Base-by-base conservation (phyloP, 2,797 vertebrate species). In the Lepus oiostolus region DNA sequence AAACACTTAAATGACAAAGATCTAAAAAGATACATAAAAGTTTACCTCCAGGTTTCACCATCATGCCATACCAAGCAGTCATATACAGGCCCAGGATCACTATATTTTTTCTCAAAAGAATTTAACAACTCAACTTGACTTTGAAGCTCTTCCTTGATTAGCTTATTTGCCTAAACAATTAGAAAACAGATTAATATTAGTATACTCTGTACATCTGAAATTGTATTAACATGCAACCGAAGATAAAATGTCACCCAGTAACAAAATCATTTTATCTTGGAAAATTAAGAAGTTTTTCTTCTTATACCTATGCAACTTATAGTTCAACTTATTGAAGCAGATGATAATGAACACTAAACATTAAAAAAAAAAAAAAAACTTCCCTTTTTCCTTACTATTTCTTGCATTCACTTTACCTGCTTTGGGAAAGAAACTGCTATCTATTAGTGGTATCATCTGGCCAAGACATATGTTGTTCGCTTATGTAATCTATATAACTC, bases 41-140 rank as follows among this genome's bases (percentile, higher is more conserved):
- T 88, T 98, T 98, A 99, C 99, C 99, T 99, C 99, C 99, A 99
- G 1, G 98, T 98, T 95, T 98, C 97, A 5, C 99, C 99, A 0
- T 99, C 99, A 28, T 99, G 98, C 99, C 99, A 99, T 28, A 99
- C 99, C 85, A 99, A 85, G 83, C 99, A 99, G 97, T 99, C 99
- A 90, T 99, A 99, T 0, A 99, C 99, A 19, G 99, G 99, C 74
- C 99, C 99, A 24, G 99, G 99, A 96, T 99, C 99, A 54, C 98
- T 99, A 71, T 99, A 99, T 97, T 99, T 99, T 98, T 99, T 99
- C 98, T 99, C 99, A 98, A 99, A 98, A 52, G 99, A 99, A 91
- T 99, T 99, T 58, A 99, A 98, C 72, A 99, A 98, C 98, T 99
- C 99, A 58, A 99, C 98, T 95, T 99, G 99, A 97, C 98, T 98